phyloP scores from a whole-genome alignment of 2,888 invertebrate species.

The Rhagonycha fulva region DNA sequence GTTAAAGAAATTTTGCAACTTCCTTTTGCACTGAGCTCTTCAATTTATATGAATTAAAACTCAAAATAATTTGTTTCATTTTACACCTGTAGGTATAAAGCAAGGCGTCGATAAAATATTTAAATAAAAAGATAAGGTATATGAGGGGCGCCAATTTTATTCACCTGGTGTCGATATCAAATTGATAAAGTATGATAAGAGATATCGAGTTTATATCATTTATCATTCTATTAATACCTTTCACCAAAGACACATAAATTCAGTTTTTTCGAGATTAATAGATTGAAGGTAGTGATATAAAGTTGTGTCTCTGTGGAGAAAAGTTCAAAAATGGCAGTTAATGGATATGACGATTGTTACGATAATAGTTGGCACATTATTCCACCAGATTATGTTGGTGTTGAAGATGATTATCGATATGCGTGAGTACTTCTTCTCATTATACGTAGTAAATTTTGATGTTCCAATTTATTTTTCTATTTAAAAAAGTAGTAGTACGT shows the following conservation, averaged over 20 bases:
- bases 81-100: conserved; percentile 25
- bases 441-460: neutral
- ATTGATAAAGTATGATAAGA: conserved; percentile 21
- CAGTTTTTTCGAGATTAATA: neutral
- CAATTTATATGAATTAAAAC: neutral
- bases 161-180: conserved; percentile 28
- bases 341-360: conserved; percentile 64
- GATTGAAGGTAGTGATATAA: neutral
- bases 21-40: neutral
- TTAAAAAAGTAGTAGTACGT: neutral
- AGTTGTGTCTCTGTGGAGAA: neutral
- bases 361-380: conserved; percentile 72
- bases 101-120: conserved; percentile 23
- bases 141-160: conserved; percentile 23
- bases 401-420: conserved; percentile 73
- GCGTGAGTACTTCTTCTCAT: conserved; percentile 59
- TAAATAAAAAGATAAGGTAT: conserved; percentile 17
- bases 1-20: too few species aligned
- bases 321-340: conserved; percentile 60
- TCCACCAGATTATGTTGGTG: conserved; percentile 70
- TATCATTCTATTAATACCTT: conserved; percentile 12
- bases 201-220: conserved; percentile 13
- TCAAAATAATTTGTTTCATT: neutral
- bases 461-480: neutral
- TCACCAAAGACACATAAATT: neutral